Evolutionary conservation across 2,113 vertebrate genomes (phyloP).

Genomic region (Pongo pygmaeus): DNA sequence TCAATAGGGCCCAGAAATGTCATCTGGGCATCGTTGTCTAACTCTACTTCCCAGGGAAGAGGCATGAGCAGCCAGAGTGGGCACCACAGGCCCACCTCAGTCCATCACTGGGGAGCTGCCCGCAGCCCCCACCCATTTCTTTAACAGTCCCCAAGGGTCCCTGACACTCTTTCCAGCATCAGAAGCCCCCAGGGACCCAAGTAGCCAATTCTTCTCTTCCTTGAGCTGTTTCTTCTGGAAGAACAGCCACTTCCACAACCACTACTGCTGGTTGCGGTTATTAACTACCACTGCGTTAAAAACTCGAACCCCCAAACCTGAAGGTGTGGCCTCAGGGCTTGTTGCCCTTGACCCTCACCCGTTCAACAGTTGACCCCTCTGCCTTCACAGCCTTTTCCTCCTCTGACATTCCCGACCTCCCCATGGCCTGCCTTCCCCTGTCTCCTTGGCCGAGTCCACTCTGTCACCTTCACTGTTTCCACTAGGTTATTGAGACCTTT

Average conservation of each 20-base stretch:
- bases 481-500: slow-evolving; percentile 50
- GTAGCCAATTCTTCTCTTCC: accelerated
- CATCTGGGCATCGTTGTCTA: accelerated
- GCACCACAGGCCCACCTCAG: accelerated
- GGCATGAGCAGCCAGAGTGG: neutral
- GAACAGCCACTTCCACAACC: neutral
- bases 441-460: neutral
- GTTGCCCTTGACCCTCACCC: neutral
- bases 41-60: neutral
- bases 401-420: neutral
- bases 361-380: accelerated
- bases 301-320: neutral
- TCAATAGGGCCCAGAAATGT: neutral
- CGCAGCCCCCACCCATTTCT: no score
- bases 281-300: no score
- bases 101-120: neutral
- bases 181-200: neutral
- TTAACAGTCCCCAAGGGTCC: neutral
- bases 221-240: neutral
- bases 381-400: neutral
- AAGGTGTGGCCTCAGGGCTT: neutral
- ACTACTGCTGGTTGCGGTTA: neutral
- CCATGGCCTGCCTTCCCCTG: accelerated
- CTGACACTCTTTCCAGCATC: neutral
- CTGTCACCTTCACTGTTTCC: slow-evolving; percentile 53